Evolutionary conservation across 2,888 invertebrate species (phyloP).

Genomic region (Drosophila crucigera): DNA sequence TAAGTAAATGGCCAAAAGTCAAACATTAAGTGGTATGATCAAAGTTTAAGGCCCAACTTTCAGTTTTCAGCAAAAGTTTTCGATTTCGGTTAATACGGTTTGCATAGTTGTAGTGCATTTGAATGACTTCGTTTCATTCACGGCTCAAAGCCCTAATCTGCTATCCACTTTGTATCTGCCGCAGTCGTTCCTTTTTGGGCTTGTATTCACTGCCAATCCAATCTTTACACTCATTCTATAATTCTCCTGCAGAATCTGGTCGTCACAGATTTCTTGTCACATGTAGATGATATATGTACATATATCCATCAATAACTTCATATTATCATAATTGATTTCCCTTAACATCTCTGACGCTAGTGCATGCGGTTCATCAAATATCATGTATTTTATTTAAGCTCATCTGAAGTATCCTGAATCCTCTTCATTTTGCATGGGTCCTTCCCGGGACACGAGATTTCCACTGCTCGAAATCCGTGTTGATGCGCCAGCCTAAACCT

Average conservation of each 20-base stretch:
- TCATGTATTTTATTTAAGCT: background rate
- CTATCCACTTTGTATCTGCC: background rate
- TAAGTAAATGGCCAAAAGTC: conserved; percentile 27
- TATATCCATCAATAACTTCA: background rate
- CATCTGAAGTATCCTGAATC: background rate
- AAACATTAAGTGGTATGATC: conserved; percentile 24
- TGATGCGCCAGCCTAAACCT: background rate
- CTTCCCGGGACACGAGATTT: background rate
- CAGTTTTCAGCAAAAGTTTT: background rate
- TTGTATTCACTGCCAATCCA: background rate
- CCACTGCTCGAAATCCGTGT: background rate
- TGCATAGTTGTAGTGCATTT: background rate
- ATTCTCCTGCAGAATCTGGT: background rate
- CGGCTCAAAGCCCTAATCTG: background rate
- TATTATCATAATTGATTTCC: background rate
- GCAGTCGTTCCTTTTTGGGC: background rate
- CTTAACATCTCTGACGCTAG: background rate
- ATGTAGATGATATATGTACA: no score
- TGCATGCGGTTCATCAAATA: background rate
- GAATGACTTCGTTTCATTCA: background rate
- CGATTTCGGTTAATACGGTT: background rate
- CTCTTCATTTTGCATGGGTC: background rate
- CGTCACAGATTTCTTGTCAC: no score
- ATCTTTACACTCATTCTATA: background rate
- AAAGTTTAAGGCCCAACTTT: conserved; percentile 1